A percentile compares a stretch with the other conserved stretches of the same genome.
Evolutionary conservation across 2,113 vertebrate genomes (phyloP).

Genomic region (Siniperca knerii): DNA sequence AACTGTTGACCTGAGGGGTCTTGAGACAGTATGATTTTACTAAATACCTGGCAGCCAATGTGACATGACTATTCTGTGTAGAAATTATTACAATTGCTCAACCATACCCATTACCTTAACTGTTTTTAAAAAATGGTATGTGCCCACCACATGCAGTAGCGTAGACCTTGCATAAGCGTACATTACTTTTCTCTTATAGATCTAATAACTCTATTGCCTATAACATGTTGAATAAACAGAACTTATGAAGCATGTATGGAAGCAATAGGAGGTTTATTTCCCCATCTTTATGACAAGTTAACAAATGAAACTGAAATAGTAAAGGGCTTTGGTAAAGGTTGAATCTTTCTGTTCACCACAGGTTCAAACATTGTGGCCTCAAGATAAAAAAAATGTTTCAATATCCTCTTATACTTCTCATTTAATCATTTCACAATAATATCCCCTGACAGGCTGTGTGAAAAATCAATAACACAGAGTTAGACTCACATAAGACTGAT

Average conservation of each 20-base stretch:
- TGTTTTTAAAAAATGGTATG: too few species aligned
- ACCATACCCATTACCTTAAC: too few species aligned
- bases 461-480: slow-evolving; percentile 45
- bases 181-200: background rate
- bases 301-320: background rate
- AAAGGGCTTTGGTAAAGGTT: background rate
- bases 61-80: background rate
- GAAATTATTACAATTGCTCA: background rate
- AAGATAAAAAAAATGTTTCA: slow-evolving; percentile 31
- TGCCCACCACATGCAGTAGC: background rate
- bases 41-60: background rate
- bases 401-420: slow-evolving; percentile 32
- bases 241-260: background rate
- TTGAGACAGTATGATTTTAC: background rate
- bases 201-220: background rate
- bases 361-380: slow-evolving; percentile 7
- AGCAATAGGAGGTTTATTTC: background rate
- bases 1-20: background rate
- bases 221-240: background rate
- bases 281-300: background rate
- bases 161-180: background rate
- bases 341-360: background rate
- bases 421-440: slow-evolving; percentile 53
- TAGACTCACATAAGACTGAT: slow-evolving; percentile 24
- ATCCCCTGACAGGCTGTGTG: slow-evolving; percentile 24